These are phyloP conservation scores for Zaprionus lineosus DNA, from an alignment of 2,888 invertebrate species.

Conservation along the genomic window DNA sequence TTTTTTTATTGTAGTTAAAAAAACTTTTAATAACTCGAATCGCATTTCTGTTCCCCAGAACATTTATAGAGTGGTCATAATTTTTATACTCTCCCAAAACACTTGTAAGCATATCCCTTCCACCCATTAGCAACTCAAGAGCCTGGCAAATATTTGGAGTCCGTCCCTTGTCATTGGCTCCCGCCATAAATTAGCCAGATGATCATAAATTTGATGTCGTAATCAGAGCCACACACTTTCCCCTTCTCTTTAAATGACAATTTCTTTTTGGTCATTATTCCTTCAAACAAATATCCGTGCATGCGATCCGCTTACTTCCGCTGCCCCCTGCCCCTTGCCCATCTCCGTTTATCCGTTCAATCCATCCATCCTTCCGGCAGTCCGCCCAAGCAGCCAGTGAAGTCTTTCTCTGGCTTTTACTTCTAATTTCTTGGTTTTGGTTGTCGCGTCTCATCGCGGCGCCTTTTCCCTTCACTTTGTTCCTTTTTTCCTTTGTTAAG, in stretches of 20 bases:
- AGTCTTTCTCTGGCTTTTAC: constrained; percentile 24
- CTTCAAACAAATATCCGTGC: constrained; percentile 28
- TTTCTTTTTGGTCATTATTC: constrained; percentile 27
- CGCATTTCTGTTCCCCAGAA: too few relatives aligned
- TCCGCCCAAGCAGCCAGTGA: too few relatives aligned
- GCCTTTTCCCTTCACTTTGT: constrained; percentile 23
- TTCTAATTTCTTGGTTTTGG: constrained; percentile 56
- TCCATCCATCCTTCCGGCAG: neutral
- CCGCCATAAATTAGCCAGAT: constrained; percentile 20
- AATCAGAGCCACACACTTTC: constrained; percentile 44
- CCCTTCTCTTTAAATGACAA: constrained; percentile 32
- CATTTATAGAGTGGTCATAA: too few relatives aligned
- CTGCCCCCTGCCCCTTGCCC: too few relatives aligned
- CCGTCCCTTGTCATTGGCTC: constrained; percentile 3
- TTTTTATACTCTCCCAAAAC: too few relatives aligned
- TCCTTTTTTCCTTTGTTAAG: constrained; percentile 59
- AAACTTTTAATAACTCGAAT: too few relatives aligned
- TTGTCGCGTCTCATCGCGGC: constrained; percentile 16
- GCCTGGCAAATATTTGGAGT: neutral
- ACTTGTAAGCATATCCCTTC: too few relatives aligned
- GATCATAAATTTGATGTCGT: constrained; percentile 27
- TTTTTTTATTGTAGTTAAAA: too few relatives aligned
- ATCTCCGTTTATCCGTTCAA: neutral
- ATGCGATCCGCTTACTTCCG: too few relatives aligned
- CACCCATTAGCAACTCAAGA: constrained; percentile 16